phyloP scores from a whole-genome alignment of 1,140 invertebrate genomes.

The silkworm (Bombyx mori) region ASM3026992v2 NC_085114.1:4467501-4468000 shows the following conservation, averaged over 20 bases:
- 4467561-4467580: too few species aligned
- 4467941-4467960: conserved; percentile 14
- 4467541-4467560: not conserved
- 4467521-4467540: not conserved
- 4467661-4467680: not conserved
- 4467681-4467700: too few species aligned
- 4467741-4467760: not conserved
- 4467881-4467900: not conserved
- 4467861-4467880: too few species aligned
- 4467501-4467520: not conserved
- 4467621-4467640: conserved; percentile 1
- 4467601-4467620: conserved; percentile 2
- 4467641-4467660: conserved; percentile 1
- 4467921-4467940: conserved; percentile 17
- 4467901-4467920: not conserved
- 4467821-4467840: too few species aligned
- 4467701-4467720: not conserved
- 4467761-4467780: not conserved
- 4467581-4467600: not conserved
- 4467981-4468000: conserved; percentile 12
- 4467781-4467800: not conserved
- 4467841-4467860: too few species aligned
- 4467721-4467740: not conserved
- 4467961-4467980: conserved; percentile 4
- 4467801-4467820: not conserved